Percentiles rank a stretch among this genome's conserved stretches.
Evolutionary conservation across 2,797 vertebrate species (phyloP).

Genomic region (Calcarius lapponicus): DNA sequence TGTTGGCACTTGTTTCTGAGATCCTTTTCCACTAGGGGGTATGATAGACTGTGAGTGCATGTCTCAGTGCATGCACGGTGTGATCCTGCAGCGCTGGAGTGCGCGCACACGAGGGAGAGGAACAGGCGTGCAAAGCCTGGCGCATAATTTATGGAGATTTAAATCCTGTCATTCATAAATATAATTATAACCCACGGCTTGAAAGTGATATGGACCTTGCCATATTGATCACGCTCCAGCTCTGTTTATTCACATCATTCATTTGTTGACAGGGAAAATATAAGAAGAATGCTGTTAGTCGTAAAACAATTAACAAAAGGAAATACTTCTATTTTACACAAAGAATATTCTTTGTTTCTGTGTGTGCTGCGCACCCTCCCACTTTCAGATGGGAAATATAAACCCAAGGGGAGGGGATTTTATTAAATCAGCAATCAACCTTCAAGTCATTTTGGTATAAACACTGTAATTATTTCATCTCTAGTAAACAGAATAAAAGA

Average conservation of each 20-base stretch:
- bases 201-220: slow-evolving; percentile 45
- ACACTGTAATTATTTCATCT: slow-evolving; percentile 61
- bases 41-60: slow-evolving; percentile 41
- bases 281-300: slow-evolving; percentile 3
- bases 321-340: slow-evolving; percentile 32
- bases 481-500: slow-evolving; percentile 45
- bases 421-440: slow-evolving; percentile 52
- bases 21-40: slow-evolving; percentile 63
- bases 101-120: background rate
- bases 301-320: slow-evolving; percentile 26
- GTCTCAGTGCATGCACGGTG: background rate
- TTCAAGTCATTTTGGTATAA: slow-evolving; percentile 50
- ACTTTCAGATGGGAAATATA: slow-evolving; percentile 48
- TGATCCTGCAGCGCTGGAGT: background rate
- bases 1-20: slow-evolving; percentile 48
- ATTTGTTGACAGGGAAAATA: slow-evolving; percentile 51
- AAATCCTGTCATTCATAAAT: slow-evolving; percentile 43
- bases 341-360: slow-evolving; percentile 34
- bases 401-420: slow-evolving; percentile 26
- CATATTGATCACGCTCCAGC: slow-evolving; percentile 24
- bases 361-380: background rate
- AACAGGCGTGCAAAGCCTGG: background rate
- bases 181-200: slow-evolving; percentile 35
- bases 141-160: slow-evolving; percentile 42
- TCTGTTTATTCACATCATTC: slow-evolving; percentile 25